Conservation (phyloP, 2,113 vertebrate species). For the Eclectus roratus region DNA sequence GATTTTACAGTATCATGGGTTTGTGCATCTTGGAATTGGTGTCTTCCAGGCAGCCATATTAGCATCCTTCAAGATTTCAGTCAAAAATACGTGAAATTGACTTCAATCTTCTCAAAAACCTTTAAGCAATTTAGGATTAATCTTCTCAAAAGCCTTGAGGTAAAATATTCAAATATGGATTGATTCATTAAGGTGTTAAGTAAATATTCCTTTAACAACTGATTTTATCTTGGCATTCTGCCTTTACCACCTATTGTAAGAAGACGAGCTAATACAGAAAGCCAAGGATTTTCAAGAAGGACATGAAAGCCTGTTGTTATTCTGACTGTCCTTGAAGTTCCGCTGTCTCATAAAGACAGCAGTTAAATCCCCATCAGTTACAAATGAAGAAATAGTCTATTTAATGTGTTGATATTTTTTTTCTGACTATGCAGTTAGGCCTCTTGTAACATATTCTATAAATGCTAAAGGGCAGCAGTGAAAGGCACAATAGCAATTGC, state of each 20-base stretch:
- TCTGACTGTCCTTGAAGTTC: not conserved
- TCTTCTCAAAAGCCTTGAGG: not conserved
- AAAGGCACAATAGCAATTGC: not conserved
- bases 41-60: not conserved
- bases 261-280: not conserved
- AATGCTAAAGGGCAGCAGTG: not conserved
- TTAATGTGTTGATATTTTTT: not conserved
- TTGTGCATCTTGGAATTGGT: not conserved
- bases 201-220: not conserved
- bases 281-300: not conserved
- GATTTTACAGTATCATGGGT: slow-evolving; percentile 12
- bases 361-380: not conserved
- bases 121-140: not conserved
- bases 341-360: not conserved
- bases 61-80: not conserved
- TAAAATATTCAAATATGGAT: not conserved
- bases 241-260: not conserved
- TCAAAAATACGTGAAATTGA: not conserved
- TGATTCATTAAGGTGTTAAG: not conserved
- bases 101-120: not conserved
- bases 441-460: not conserved
- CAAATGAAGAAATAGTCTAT: not conserved
- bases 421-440: not conserved
- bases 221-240: not conserved
- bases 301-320: not conserved